Evolutionary conservation across 2,888 invertebrate species (phyloP), one percentile per base, ranked within the genome.

Genomic region (Chloroclysta siterata): DNA sequence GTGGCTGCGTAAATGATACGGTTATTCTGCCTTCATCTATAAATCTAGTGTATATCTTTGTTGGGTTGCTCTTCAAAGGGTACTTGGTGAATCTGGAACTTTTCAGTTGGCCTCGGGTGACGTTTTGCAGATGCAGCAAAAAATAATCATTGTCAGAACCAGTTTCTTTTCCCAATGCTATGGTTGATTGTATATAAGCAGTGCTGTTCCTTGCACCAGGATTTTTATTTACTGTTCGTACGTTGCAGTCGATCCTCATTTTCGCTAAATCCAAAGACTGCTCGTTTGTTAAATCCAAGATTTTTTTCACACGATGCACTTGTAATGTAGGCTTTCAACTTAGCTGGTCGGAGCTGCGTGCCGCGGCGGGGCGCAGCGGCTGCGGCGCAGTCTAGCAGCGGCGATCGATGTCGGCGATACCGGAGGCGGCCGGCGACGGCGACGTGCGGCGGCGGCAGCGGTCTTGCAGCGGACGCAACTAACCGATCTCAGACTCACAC

Each of bases 161-260:
- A 0, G 65, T 65, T 58, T 65, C 65, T n/a, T 65, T 65, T 1
- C 65, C 65, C 41, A 65, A 47, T 15, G 65, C 61, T 42, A 65
- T 51, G 13, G 65, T 65, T 47, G 65, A 65, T n/a, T 47, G 47
- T 2, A 61, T 4, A 28, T 65, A 65, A 41, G 13, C 44, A 8
- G 29, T 0, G 14, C 54, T 15, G 57, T 54, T 61, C 14, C 17
- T 65, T 17, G 14, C 39, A 33, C 58, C 56, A 7, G 57, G 54
- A 47, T 29, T 54, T 61, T 60, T 65, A 29, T 65, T 65, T 33
- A 61, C 53, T 7, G 61, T 58, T 41, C 65, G 50, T 11, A 65
- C 65, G 58, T 52, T 53, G 36, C 65, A 65, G 33, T 61, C 60
- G 22, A 65, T 58, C 54, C 53, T 53, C 65, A 65, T 65, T 22